Conservation (phyloP, 2,113 vertebrate genomes). For the Neofelis nebulosa region DNA sequence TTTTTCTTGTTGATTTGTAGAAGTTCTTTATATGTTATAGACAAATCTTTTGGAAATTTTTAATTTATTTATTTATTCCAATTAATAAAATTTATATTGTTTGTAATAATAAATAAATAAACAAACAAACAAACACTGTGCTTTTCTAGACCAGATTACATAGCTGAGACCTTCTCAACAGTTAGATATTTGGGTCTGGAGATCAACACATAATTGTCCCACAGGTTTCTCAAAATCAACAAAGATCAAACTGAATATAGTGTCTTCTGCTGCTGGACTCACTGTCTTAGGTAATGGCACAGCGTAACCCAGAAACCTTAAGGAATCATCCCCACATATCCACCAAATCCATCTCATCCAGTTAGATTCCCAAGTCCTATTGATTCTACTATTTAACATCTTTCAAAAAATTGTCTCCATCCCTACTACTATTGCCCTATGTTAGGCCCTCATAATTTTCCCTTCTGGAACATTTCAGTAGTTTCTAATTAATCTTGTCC, state of each 20-base stretch:
- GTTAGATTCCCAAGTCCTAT: not conserved
- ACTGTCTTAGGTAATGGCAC: not conserved
- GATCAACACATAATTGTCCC: not conserved
- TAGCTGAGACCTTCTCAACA: not conserved
- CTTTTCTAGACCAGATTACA: not conserved
- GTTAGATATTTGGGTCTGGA: not conserved
- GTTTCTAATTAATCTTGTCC: not conserved
- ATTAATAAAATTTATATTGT: not conserved
- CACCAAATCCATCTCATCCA: not conserved
- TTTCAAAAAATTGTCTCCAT: not conserved
- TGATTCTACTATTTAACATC: not conserved
- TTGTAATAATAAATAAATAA: not conserved
- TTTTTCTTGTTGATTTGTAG: not conserved
- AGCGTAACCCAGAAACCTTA: not conserved
- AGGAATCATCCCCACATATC: not conserved
- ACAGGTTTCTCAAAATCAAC: not conserved
- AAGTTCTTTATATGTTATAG: not conserved
- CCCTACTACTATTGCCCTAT: not conserved
- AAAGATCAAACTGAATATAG: not conserved
- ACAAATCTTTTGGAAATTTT: not conserved
- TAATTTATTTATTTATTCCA: not conserved
- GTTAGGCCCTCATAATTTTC: not conserved
- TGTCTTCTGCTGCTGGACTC: not conserved
- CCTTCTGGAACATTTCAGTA: not conserved
- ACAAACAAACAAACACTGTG: not conserved